Base-by-base conservation (phyloP, 2,888 invertebrate genomes). In the Eupithecia pulchellata region DNA sequence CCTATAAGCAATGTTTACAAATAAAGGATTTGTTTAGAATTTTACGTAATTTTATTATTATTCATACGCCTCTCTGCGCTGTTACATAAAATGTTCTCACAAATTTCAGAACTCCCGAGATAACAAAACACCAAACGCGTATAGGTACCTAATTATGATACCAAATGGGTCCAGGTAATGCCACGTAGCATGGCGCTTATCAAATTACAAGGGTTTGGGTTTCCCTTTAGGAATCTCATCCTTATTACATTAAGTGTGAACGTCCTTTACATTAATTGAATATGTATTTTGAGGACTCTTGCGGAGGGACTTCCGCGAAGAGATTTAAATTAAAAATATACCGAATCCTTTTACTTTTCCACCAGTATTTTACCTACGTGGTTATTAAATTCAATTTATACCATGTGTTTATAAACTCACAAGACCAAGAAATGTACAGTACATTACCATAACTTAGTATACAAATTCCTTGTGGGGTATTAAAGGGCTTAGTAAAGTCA, bases 191-290 rank as follows among this genome's bases (percentile, higher is more conserved):
- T 64, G 72, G 74, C 77, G 73, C 70, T 75, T 80, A 85, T 84
- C 79, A 77, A 81, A 85, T 86, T 86, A 84, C 60, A 64, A 64
- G 74, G 78, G 76, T 60, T 60, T 57, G 29, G 29, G 17, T 52
- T 64, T 66, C 39, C 77, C 77, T 78, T 79, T 78, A 73, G 78
- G 79, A 82, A 80, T 81, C 80, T 78, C 76, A 68, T 72, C 77
- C 73, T 76, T 82, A 84, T 79, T 79, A 78, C 72, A 74, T 81
- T 61, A 66, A 65, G 66, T 68, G 73, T 76, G 74, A 75, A 74
- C 74, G 68, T 69, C 72, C 67, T 67, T 73, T 70, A 64, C 71
- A 72, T 73, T 79, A 80, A 79, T 74, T 78, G 74, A 78, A 74
- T 72, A 72, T 73, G 68, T 69, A 75, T 73, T 69, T 66, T 57